Evolutionary conservation across 2,113 vertebrate species (phyloP).

Genomic region (Misgurnus mizolepis): DNA sequence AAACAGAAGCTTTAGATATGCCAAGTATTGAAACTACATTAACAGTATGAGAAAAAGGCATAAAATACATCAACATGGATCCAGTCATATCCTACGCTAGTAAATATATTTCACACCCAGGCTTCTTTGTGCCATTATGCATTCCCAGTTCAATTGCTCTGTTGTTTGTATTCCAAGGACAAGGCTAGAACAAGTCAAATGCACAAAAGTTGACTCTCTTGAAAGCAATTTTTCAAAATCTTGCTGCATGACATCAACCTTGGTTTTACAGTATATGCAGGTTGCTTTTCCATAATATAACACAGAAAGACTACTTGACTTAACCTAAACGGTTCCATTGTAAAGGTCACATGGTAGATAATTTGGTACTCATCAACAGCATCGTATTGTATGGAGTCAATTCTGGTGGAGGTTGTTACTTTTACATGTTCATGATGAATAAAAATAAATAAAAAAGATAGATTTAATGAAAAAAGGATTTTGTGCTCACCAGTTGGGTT

Average conservation of each 20-base stretch:
- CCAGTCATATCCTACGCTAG: not conserved
- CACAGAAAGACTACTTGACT: conserved; percentile 8
- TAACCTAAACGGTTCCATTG: not conserved
- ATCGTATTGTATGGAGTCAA: not conserved
- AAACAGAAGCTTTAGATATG: conserved; percentile 13
- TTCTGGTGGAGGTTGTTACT: not conserved
- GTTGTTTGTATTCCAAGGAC: conserved; percentile 33
- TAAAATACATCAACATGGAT: not conserved
- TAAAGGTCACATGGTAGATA: not conserved
- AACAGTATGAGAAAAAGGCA: not conserved
- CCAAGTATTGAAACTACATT: not conserved
- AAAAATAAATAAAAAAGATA: not conserved
- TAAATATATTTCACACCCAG: conserved; percentile 15
- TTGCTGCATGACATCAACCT: conserved; percentile 14
- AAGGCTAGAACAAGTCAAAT: conserved; percentile 16
- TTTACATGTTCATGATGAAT: not conserved
- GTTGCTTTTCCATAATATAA: not conserved
- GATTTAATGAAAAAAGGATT: not conserved
- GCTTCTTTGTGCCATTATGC: not conserved
- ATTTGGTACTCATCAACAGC: not conserved
- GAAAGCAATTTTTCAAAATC: conserved; percentile 15
- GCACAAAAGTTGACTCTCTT: conserved; percentile 19
- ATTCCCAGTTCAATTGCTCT: conserved; percentile 1
- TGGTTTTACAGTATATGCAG: conserved; percentile 3
- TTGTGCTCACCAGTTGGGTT: conserved; percentile 87